A percentile compares a stretch with the other conserved stretches of the same genome.
These are phyloP conservation scores for Zele albiditarsus DNA, from an alignment of 2,888 invertebrate species.

Conservation along the genomic window DNA sequence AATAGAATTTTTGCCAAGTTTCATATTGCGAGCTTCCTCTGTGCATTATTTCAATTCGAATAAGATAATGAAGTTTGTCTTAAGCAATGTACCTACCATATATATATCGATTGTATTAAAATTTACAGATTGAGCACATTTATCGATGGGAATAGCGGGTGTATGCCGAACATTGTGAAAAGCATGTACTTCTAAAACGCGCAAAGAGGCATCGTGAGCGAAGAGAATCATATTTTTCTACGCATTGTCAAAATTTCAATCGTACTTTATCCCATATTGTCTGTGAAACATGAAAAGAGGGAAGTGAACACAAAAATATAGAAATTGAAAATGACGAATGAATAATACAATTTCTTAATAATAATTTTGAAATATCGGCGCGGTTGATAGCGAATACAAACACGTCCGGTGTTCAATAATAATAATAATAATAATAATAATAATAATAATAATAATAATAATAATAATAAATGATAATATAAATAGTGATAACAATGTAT, in stretches of 20 bases:
- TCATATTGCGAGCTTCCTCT: slow-evolving; percentile 30
- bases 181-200: background rate
- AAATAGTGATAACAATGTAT: background rate
- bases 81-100: background rate
- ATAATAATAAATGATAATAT: no score
- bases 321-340: slow-evolving; percentile 31
- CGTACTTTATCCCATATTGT: background rate
- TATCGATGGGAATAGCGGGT: background rate
- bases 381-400: background rate
- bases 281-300: slow-evolving; percentile 29
- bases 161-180: background rate
- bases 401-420: background rate
- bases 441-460: no score
- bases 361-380: background rate
- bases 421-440: background rate
- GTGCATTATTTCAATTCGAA: slow-evolving; percentile 21
- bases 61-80: background rate
- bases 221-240: slow-evolving; percentile 67
- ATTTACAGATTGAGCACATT: background rate
- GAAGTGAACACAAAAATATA: slow-evolving; percentile 34
- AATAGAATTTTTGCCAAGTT: slow-evolving; percentile 7
- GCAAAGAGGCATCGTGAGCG: slow-evolving; percentile 42
- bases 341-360: background rate
- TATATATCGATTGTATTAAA: slow-evolving; percentile 1
- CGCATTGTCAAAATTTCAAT: slow-evolving; percentile 59